A percentile compares a stretch with the other conserved stretches of the same genome.
phyloP scores from a whole-genome alignment of 2,888 invertebrate genomes.

The Hirtodrosophila confusa region DNA sequence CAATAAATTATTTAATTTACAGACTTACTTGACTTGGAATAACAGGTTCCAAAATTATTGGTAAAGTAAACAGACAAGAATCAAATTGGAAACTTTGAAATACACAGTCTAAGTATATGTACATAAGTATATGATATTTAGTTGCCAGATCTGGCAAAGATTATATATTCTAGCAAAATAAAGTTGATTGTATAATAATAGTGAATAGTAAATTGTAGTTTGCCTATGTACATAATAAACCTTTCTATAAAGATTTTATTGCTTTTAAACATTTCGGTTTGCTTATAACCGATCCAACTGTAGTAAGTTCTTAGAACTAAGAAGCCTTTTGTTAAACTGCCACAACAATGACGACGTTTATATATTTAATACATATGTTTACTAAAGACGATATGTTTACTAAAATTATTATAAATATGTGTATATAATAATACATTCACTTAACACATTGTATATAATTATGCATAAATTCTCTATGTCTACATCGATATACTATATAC shows the following conservation, averaged over 20 bases:
- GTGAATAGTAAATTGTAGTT: constrained; percentile 2
- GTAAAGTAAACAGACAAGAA: not conserved
- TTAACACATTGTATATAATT: constrained; percentile 29
- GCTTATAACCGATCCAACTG: constrained; percentile 45
- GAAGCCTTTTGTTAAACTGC: constrained; percentile 61
- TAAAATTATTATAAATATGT: constrained; percentile 53
- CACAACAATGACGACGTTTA: constrained; percentile 51
- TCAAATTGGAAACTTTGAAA: constrained; percentile 3
- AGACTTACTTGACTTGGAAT: constrained; percentile 9
- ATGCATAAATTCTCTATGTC: constrained; percentile 22
- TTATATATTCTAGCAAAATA: not conserved
- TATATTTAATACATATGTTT: constrained; percentile 41
- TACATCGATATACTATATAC: constrained; percentile 24
- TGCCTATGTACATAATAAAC: constrained; percentile 1
- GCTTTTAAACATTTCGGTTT: constrained; percentile 32
- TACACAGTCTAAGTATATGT: not conserved
- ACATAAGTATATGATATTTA: constrained; percentile 1
- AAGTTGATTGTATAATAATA: not conserved
- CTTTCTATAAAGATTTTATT: constrained; percentile 32
- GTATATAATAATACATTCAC: constrained; percentile 26
- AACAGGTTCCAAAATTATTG: constrained; percentile 9
- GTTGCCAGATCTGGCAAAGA: not conserved
- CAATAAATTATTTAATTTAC: constrained; percentile 4
- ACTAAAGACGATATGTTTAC: constrained; percentile 51
- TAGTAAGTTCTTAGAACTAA: constrained; percentile 43